A percentile compares a stretch with the other conserved stretches of the same genome.
phyloP scores from a whole-genome alignment of 1,140 invertebrate genomes.

The Brachionus koreanus region DNA sequence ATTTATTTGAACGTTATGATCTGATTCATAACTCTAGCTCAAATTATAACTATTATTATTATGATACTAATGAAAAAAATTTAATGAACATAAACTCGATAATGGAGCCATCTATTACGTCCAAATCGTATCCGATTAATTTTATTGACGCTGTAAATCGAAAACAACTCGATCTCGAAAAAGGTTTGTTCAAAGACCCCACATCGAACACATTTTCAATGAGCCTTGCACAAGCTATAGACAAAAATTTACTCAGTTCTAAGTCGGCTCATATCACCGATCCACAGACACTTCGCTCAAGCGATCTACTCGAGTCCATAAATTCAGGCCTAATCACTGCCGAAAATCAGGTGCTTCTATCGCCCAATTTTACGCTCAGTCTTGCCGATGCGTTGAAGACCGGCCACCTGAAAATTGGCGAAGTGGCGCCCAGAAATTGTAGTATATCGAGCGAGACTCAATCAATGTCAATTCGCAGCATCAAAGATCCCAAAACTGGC shows the following conservation, averaged over 20 bases:
- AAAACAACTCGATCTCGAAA: constrained; percentile 18
- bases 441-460: constrained; percentile 62
- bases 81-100: constrained; percentile 27
- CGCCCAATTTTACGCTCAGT: neutral
- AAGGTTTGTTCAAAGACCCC: neutral
- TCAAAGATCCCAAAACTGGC: constrained; percentile 70
- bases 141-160: constrained; percentile 41
- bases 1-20: constrained; percentile 16
- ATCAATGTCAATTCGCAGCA: constrained; percentile 75
- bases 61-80: neutral
- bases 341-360: neutral
- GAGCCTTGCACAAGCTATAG: neutral
- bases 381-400: constrained; percentile 24
- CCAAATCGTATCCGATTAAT: neutral
- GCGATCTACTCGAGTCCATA: constrained; percentile 15
- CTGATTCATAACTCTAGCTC: neutral
- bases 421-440: neutral
- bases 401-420: constrained; percentile 7
- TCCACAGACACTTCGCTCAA: neutral
- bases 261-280: constrained; percentile 10
- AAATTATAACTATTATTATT: constrained; percentile 39
- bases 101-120: neutral
- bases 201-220: neutral
- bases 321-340: neutral
- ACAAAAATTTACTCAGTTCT: neutral